A percentile compares a stretch with the other conserved stretches of the same genome.
Conservation (phyloP, 2,888 invertebrate species). For the Euplagia quadripunctaria region DNA sequence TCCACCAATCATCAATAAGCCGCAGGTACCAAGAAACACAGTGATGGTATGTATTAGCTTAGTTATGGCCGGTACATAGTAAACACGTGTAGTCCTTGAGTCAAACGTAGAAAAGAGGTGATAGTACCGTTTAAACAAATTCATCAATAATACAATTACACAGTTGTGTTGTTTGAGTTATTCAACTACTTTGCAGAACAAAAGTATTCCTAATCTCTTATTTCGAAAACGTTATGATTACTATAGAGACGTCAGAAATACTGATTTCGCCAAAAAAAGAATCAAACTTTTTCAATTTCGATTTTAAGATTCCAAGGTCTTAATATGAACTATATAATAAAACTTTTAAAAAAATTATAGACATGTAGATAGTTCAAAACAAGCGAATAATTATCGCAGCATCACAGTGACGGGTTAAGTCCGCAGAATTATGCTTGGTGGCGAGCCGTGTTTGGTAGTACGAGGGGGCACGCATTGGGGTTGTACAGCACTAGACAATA, state of each 20-base stretch:
- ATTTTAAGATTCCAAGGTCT: too few relatives aligned
- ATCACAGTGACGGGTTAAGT: constrained; percentile 66
- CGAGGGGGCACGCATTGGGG: constrained; percentile 62
- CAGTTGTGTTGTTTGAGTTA: not conserved
- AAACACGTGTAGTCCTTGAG: not conserved
- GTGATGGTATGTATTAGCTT: not conserved
- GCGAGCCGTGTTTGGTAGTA: constrained; percentile 65
- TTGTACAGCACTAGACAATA: constrained; percentile 44
- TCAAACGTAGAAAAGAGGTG: not conserved
- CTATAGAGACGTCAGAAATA: not conserved
- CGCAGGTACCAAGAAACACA: not conserved
- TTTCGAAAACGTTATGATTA: not conserved
- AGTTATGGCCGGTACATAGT: not conserved
- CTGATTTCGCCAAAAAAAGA: too few relatives aligned
- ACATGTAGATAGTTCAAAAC: constrained; percentile 62
- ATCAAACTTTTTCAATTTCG: too few relatives aligned
- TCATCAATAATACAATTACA: not conserved
- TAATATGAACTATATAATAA: too few relatives aligned
- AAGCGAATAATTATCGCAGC: constrained; percentile 76
- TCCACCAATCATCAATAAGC: not conserved
- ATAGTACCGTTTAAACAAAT: not conserved
- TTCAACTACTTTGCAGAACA: not conserved
- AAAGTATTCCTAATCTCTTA: not conserved
- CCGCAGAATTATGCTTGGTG: constrained; percentile 85
- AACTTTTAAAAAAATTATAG: too few relatives aligned